Base-by-base conservation (phyloP, 2,888 invertebrate genomes). In the Busseola fusca region DNA sequence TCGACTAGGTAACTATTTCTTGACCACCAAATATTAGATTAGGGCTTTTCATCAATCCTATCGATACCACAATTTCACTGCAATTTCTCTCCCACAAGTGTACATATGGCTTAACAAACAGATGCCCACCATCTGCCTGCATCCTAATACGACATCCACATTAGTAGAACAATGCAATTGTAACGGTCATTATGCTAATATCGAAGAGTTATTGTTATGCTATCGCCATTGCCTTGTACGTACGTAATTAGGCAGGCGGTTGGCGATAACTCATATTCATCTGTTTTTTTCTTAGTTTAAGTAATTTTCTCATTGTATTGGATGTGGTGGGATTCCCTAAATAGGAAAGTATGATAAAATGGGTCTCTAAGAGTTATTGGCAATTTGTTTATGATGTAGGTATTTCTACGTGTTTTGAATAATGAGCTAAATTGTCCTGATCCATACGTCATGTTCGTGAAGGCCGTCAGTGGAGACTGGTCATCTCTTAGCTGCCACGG, bases 101-200 rank as follows among this genome's bases (percentile, higher is more conserved):
- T 74, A 18, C 56, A 82, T 73, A 54, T 21, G 9, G 12, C 85
- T 66, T 78, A 72, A 80, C n/a, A 66, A 87, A 81, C 87, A 84
- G 81, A 86, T 86, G 87, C 72, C 30, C 6, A 10, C 69, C 86
- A 86, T 82, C 87, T 87, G 87, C 85, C 77, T 54, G 66, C 69
- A 64, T 76, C 87, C 83, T 79, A 82, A 82, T 79, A 80, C 69
- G 83, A 78, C 67, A 57, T 71, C 78, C 71, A 74, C 79, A 76
- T 77, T 77, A 76, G 69, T 76, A 69, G 85, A 85, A 87, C 87
- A 87, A 87, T 86, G 75, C 78, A 52, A 64, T 74, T 76, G 59
- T 72, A 86, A 83, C 82, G 72, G 80, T 72, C 69, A 81, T 85
- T 83, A 86, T 86, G 87, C 16, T 81, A 87, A 87, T 84, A 60